A percentile compares a stretch with the other conserved stretches of the same genome.
Conservation (phyloP, 1,140 invertebrate genomes). For the Nephotettix cincticeps region DNA sequence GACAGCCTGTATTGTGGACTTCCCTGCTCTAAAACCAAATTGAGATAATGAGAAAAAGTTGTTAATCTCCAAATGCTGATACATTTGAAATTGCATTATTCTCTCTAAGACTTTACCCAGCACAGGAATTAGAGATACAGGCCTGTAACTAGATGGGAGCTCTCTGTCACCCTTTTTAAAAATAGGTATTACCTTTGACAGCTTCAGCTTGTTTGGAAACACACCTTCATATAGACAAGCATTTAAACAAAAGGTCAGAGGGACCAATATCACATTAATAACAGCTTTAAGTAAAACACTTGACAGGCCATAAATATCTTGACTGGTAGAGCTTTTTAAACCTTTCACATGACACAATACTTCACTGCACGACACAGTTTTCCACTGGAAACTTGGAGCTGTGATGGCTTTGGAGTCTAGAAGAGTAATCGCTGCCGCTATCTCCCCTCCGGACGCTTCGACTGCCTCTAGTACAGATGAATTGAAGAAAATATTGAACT, state of each 20-base stretch:
- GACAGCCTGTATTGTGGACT: too few species aligned
- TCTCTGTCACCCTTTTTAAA: neutral
- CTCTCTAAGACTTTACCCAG: neutral
- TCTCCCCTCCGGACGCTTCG: neutral
- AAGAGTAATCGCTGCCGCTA: neutral
- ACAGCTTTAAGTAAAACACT: neutral
- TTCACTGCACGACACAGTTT: neutral
- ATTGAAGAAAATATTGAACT: neutral
- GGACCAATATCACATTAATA: neutral
- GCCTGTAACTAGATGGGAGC: neutral
- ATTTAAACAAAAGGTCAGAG: neutral
- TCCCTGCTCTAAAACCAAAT: too few species aligned
- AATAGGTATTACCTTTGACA: too few species aligned
- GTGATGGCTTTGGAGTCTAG: neutral
- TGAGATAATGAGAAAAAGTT: neutral
- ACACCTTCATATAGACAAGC: neutral
- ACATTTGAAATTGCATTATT: neutral
- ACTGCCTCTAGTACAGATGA: neutral
- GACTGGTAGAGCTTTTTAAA: neutral
- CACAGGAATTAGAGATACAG: neutral
- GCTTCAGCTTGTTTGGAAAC: too few species aligned
- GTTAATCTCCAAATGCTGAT: neutral
- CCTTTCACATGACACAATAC: neutral
- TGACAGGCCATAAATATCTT: slow-evolving; percentile 5
- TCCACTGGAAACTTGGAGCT: neutral